Evolutionary conservation across 2,888 invertebrate species (phyloP), one percentile per base, ranked within the genome.

Genomic region (Eretmocerus hayati): DNA sequence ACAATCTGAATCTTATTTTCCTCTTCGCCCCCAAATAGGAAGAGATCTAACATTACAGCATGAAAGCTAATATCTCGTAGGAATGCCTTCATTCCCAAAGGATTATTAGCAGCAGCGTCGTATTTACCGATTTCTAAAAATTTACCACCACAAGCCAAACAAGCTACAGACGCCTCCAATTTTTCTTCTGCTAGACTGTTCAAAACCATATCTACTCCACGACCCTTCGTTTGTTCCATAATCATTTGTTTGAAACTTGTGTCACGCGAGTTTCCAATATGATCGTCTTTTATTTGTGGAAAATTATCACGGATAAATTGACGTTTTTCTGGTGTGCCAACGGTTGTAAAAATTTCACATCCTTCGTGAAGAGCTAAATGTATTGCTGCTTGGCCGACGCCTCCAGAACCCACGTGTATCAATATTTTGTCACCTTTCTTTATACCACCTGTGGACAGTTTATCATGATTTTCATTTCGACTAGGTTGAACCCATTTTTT

Each of bases 151-250:
- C 58, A 58, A 1, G 75, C 79, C 9, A 84, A 66, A 56, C 84
- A 84, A 3, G 81, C 72, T 0, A 82, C 67, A 0, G 83, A 83
- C 0, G 83, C 87, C 62, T 81, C 77, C 1, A 95, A 76, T 70
- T 95, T 94, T 38, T 96, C 94, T 62, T 91, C 94, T 1, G 94
- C 83, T 35, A 97, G 91, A 73, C 13, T 96, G 46, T 97, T 97
- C 9, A 97, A 76, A 0, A 96, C 87, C 44, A 94, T 74, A 64
- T 97, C 90, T 0, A 97, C 95, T 31, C 95, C 94, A 58, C 77
- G 77, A 11, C 95, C 94, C 6, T 84, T 77, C 0, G 95, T 95
- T 62, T 83, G 79, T 40, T 75, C 76, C 59, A 85, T 77, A 45
- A 97, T 79, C 80, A 93, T 83, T 56, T 83, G 79, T 68, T 95